Conservation (phyloP, 2,113 vertebrate species). For the Columbina picui region DNA sequence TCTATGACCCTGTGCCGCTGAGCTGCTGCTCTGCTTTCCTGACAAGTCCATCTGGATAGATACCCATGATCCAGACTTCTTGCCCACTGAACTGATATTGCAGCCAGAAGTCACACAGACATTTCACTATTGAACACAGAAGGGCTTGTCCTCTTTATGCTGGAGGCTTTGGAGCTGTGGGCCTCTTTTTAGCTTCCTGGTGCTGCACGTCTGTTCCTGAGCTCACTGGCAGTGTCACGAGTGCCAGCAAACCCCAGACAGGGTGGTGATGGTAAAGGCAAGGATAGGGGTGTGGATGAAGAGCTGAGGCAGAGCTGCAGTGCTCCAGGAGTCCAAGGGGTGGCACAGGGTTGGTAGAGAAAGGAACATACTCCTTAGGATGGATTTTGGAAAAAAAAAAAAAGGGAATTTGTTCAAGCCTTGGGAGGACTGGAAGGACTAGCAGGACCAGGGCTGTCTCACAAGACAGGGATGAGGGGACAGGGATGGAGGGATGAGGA, state of each 20-base stretch:
- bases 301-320: not conserved
- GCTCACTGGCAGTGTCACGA: not conserved
- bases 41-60: not conserved
- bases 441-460: not conserved
- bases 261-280: not conserved
- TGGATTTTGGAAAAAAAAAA: not conserved
- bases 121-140: not conserved
- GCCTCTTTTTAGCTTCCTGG: not conserved
- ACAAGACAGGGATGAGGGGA: too few relatives aligned
- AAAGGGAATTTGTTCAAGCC: not conserved
- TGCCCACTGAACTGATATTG: not conserved
- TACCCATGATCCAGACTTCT: not conserved
- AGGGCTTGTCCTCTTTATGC: not conserved
- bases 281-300: not conserved
- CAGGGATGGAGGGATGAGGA: not conserved
- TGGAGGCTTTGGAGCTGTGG: not conserved
- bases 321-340: not conserved
- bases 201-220: not conserved
- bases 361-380: not conserved
- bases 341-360: not conserved
- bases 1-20: fast-evolving
- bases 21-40: not conserved
- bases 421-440: not conserved
- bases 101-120: not conserved
- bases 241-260: not conserved